Evolutionary conservation across 2,113 vertebrate species (phyloP), one percentile per base, ranked within the genome.

Genomic region (Plestiodon gilberti): DNA sequence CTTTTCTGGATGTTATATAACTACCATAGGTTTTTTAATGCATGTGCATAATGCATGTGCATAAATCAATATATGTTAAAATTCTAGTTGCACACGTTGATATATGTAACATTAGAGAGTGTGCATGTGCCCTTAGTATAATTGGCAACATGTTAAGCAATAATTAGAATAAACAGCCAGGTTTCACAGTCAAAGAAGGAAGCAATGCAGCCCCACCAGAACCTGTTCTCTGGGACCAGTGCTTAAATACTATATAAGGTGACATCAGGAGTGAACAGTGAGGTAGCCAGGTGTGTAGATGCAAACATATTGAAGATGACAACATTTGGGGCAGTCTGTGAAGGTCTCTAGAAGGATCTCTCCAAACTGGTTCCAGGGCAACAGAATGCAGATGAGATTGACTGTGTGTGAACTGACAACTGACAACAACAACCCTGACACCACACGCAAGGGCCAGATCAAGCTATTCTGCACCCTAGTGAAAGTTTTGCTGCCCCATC

Each of bases 1-100:
- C 70, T 0, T 0, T 40, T 62, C 43, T 23, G 40, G 1, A 13
- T 1, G 30, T 73, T 17, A 18, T 2, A 0, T 0, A 0, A 2
- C 1, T 3, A n/a, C n/a, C n/a, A n/a, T n/a, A 13, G 55, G 55
- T 57, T 17, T 57, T 77, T 57, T 17, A 30, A 23, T 17, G 18
- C 22, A 48, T 35, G 6, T 15, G 1, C 23, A 64, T 20, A 9
- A 15, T n/a, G 48, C 20, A 18, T 77, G 13, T 55, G 6, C 17
- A 57, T 57, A 13, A 15, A 55, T 55, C 52, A 28, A n/a, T 77
- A 8, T 52, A 77, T 15, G 43, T 48, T 48, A 48, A 48, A 48
- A 48, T 48, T 48, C 43, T 48, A 48, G 43, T 48, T 48, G 43
- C 43, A 48, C 8, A 8, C 43, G 8, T 48, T 5, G 43, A 48